These are phyloP conservation scores for Baronia brevicornis DNA, from an alignment of 2,888 invertebrate genomes.

Conservation along the genomic window DNA sequence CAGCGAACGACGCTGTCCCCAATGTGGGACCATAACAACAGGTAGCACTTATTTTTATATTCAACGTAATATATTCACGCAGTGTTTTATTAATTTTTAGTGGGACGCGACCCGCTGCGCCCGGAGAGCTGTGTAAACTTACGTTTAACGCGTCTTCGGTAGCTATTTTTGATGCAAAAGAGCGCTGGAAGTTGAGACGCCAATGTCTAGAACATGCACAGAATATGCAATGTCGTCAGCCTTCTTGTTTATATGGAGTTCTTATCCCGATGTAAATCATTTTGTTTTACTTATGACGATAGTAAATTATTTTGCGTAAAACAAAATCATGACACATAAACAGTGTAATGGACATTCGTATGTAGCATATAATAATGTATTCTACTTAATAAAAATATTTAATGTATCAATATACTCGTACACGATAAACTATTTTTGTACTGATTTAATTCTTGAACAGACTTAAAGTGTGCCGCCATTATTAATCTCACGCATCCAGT, in stretches of 20 bases:
- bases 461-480: too few relatives aligned
- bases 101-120: conserved; percentile 50
- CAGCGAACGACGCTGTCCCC: conserved; percentile 41
- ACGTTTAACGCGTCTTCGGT: conserved; percentile 64
- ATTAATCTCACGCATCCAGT: too few relatives aligned
- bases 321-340: background rate
- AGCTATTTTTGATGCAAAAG: conserved; percentile 75
- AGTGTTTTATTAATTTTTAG: conserved; percentile 27
- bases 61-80: conserved; percentile 24
- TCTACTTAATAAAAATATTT: too few relatives aligned
- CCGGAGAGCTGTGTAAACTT: conserved; percentile 63
- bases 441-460: too few relatives aligned
- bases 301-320: conserved; percentile 11
- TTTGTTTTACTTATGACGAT: conserved; percentile 13
- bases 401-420: too few relatives aligned
- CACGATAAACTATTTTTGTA: too few relatives aligned
- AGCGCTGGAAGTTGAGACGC: conserved; percentile 67
- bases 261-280: conserved; percentile 12
- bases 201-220: conserved; percentile 74
- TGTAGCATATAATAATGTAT: too few relatives aligned
- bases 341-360: background rate
- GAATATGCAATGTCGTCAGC: conserved; percentile 74
- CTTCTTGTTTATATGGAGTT: conserved; percentile 43
- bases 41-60: conserved; percentile 28
- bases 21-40: conserved; percentile 40